These are phyloP conservation scores for Anastrepha obliqua DNA, from an alignment of 1,140 invertebrate genomes.

Conservation along the genomic window DNA sequence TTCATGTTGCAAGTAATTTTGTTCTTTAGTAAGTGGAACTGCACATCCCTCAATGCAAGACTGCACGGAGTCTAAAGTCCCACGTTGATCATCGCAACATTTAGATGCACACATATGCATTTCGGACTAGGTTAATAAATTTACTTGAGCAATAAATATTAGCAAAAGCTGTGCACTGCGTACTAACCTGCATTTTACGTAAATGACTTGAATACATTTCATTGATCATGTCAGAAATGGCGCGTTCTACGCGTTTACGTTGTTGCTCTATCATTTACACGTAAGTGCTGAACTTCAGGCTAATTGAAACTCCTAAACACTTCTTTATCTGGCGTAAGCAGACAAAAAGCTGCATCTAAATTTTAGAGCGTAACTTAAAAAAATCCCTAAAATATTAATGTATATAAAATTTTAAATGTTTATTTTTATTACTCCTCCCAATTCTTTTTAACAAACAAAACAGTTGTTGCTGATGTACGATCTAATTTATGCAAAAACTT, in stretches of 20 bases:
- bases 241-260: slow-evolving; percentile 84
- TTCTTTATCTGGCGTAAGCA: not conserved
- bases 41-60: slow-evolving; percentile 89
- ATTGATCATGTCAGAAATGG: slow-evolving; percentile 86
- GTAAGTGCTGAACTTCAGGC: not conserved
- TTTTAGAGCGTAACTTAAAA: too few species aligned
- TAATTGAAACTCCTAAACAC: not conserved
- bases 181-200: slow-evolving; percentile 87
- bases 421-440: slow-evolving; percentile 39
- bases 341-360: not conserved
- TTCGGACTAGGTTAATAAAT: slow-evolving; percentile 75
- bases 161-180: not conserved
- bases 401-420: too few species aligned
- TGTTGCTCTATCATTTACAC: slow-evolving; percentile 85
- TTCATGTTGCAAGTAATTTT: slow-evolving; percentile 84
- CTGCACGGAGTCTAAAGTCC: slow-evolving; percentile 85
- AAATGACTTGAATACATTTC: slow-evolving; percentile 86
- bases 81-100: slow-evolving; percentile 87
- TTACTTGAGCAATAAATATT: not conserved
- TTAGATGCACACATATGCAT: slow-evolving; percentile 89
- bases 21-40: slow-evolving; percentile 82
- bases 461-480: slow-evolving; percentile 18
- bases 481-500: not conserved
- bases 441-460: slow-evolving; percentile 45
- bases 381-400: too few species aligned